Evolutionary conservation across 2,797 vertebrate species (phyloP).

Genomic region (Pangasius djambal): DNA sequence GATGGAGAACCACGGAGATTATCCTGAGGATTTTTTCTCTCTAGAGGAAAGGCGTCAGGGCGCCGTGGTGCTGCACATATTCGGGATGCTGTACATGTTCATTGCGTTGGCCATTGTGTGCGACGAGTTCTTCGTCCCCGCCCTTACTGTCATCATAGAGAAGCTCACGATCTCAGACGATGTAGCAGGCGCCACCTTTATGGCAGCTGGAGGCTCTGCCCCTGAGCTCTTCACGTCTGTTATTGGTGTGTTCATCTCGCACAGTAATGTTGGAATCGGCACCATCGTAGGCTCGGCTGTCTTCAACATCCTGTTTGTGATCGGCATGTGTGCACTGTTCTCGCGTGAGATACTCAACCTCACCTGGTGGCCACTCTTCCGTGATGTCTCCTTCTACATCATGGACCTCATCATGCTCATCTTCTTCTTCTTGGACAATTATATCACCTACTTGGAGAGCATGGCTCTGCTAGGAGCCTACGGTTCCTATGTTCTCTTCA

Average conservation of each 20-base stretch:
- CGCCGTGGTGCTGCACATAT: slow-evolving; percentile 85
- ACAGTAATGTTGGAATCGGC: slow-evolving; percentile 95
- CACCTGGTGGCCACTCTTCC: slow-evolving; percentile 98
- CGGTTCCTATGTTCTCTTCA: slow-evolving; percentile 88
- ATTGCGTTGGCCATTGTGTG: slow-evolving; percentile 95
- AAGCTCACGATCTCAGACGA: slow-evolving; percentile 93
- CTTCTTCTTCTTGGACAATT: slow-evolving; percentile 94
- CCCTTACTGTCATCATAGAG: slow-evolving; percentile 94
- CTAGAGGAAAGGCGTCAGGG: slow-evolving; percentile 86
- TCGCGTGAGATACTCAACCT: slow-evolving; percentile 93
- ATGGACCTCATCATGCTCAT: slow-evolving; percentile 93
- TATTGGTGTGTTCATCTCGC: slow-evolving; percentile 94
- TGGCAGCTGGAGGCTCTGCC: slow-evolving; percentile 96
- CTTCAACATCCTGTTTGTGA: slow-evolving; percentile 98
- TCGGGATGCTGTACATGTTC: slow-evolving; percentile 98
- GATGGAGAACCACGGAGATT: slow-evolving; percentile 82
- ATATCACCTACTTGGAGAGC: slow-evolving; percentile 87
- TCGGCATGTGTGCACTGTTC: slow-evolving; percentile 97
- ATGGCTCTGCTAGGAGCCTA: slow-evolving; percentile 85
- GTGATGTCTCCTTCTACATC: slow-evolving; percentile 95
- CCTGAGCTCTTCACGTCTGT: slow-evolving; percentile 97
- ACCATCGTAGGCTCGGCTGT: slow-evolving; percentile 97
- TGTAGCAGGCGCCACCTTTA: slow-evolving; percentile 96
- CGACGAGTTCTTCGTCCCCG: slow-evolving; percentile 97
- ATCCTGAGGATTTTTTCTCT: slow-evolving; percentile 86